A percentile compares a stretch with the other conserved stretches of the same genome.
phyloP scores from a whole-genome alignment of 2,888 invertebrate genomes.

The Agriopis aurantiaria region DNA sequence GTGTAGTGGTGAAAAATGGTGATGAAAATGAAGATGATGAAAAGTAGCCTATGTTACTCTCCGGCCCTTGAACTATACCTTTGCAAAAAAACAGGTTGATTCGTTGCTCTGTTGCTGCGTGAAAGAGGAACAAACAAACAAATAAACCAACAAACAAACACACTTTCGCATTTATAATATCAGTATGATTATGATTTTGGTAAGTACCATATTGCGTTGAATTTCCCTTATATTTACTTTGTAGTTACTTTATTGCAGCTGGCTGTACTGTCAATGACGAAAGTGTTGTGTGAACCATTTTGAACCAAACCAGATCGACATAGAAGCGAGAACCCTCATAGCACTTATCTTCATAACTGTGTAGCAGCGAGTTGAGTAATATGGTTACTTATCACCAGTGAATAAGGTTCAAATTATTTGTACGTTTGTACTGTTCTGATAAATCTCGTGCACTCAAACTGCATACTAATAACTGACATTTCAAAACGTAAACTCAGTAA shows the following conservation, averaged over 20 bases:
- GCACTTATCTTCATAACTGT: slow-evolving; percentile 7
- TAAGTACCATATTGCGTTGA: no score
- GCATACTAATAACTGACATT: slow-evolving; percentile 34
- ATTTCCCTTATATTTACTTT: neutral
- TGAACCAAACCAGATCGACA: slow-evolving; percentile 9
- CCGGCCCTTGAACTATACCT: no score
- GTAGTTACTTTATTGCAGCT: slow-evolving; percentile 1
- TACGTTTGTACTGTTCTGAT: slow-evolving; percentile 13
- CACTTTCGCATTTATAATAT: no score
- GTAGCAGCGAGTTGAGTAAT: neutral
- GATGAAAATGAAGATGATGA: no score
- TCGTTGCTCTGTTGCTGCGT: no score
- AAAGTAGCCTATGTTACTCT: no score
- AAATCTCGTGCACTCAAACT: slow-evolving; percentile 31
- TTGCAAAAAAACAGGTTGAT: no score
- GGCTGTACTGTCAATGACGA: neutral
- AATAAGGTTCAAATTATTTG: slow-evolving; percentile 14
- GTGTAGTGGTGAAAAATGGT: no score
- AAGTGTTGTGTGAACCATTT: slow-evolving; percentile 5
- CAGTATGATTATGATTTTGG: no score
- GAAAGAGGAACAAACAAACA: no score
- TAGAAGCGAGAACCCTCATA: slow-evolving; percentile 4
- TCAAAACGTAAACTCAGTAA: slow-evolving; percentile 24
- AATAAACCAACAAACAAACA: no score
- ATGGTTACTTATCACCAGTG: slow-evolving; percentile 8